Evolutionary conservation across 1,140 invertebrate species (phyloP), one percentile per base, ranked within the genome.

Genomic region (Aphelinus atriplicis): DNA sequence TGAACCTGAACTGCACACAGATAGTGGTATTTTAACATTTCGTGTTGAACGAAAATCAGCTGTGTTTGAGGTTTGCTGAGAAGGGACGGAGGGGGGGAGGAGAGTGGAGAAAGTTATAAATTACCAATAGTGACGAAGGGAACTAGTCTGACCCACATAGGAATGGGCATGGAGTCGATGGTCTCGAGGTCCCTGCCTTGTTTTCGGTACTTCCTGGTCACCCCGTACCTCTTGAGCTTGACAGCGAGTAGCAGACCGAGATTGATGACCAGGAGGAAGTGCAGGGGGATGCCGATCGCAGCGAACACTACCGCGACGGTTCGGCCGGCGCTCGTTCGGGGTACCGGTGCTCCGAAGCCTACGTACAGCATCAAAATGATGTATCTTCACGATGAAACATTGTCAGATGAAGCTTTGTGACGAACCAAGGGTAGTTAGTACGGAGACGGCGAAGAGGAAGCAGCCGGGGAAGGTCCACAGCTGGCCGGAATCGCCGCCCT

Each of bases 391-490:
- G 4, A 53, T 4, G 51, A 53, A 53, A 9, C 4, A 53, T 9
- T 6, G 51, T 9, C 4, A 53, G 4, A 9, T 4, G 4, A 53
- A 0, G 4, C 51, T 6, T 4, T 53, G 4, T 4, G 9, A 53
- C 81, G 83, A 82, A 91, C 91, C 91, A 46, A 91, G 81, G n/a
- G 91, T 91, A 3, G 91, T 91, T 43, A 92, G 82, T 26, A 92
- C 81, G 0, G 90, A 91, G 43, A 91, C 88, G 3, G 90, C 87
- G 78, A 91, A 91, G 7, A 92, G 82, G 7, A 91, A 77, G 77
- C 90, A 91, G n/a, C 91, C 91, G 1, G 90, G 87, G 80, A 90
- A 91, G 0, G 90, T 91, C 91, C 91, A 92, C 1, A 92, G 87
- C 56, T 87, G 88, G 7, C 90, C 90, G 42, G 79, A 78, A 0